These are phyloP conservation scores for Melipona quadrifasciata DNA, from an alignment of 1,140 invertebrate species.

Conservation along the genomic window DNA sequence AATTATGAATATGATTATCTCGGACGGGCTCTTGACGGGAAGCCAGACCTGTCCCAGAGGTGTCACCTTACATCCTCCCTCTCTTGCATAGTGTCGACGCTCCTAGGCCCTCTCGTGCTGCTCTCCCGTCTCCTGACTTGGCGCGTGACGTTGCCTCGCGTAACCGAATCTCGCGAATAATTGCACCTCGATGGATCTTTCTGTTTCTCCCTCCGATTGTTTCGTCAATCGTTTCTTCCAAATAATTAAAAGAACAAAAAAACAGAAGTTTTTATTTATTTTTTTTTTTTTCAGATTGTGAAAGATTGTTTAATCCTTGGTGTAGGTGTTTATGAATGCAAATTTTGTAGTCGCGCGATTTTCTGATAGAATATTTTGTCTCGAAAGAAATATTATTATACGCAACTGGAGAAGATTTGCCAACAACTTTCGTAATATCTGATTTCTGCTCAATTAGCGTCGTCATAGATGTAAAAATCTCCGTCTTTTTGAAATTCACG, in stretches of 20 bases:
- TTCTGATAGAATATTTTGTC: background rate
- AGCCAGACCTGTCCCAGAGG: conserved; percentile 74
- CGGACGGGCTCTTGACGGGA: conserved; percentile 75
- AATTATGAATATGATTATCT: conserved; percentile 80
- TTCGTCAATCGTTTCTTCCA: background rate
- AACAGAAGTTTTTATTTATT: background rate
- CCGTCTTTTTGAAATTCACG: background rate
- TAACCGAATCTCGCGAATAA: conserved; percentile 71
- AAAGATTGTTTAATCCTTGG: background rate
- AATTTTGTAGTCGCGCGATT: background rate
- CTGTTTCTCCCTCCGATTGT: conserved; percentile 35
- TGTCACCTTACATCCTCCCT: conserved; percentile 77
- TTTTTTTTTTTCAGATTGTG: no score
- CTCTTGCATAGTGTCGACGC: conserved; percentile 49
- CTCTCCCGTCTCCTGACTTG: conserved; percentile 41
- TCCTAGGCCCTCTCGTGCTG: conserved; percentile 30
- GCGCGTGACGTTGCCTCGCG: conserved; percentile 50
- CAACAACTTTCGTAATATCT: background rate
- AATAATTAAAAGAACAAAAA: background rate
- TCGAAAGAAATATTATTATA: background rate
- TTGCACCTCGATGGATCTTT: conserved; percentile 53
- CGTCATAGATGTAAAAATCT: background rate
- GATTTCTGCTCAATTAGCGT: background rate
- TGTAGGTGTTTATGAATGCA: no score
- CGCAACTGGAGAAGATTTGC: background rate